Evolutionary conservation across 2,888 invertebrate species (phyloP), one percentile per base, ranked within the genome.

Genomic region (Synanthedon vespiformis): DNA sequence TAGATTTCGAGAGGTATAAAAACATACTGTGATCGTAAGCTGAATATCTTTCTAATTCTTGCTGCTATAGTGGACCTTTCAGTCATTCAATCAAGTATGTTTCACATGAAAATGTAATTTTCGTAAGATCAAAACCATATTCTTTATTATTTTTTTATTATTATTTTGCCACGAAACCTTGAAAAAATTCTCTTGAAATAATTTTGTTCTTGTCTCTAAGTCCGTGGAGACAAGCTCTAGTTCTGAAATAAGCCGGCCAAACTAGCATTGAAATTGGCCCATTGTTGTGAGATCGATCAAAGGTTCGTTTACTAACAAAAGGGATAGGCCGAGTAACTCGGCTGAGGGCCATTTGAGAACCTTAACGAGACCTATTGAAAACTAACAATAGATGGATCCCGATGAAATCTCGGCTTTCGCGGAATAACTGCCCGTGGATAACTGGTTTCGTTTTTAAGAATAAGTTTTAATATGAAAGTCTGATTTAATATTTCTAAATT

Each of bases 281-380:
- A 82, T 82, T 82, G 81, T 83, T 71, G 67, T 68, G 59, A 69
- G 65, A 76, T 79, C 81, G 80, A 82, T 82, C 81, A 77, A 74
- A 72, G 70, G 72, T 72, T 79, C 78, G 78, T 79, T 79, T 75
- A 64, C 71, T 70, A 78, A 84, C 82, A 83, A 84, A 78, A 72
- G 80, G 72, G 68, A 70, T 74, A 69, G 70, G 65, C 67, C 64
- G 68, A 68, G 70, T 68, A 63, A 67, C 69, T 65, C 67, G 57
- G 62, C 63, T 60, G 70, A 70, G 65, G 72, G 74, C 77, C 77
- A 73, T 80, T 81, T 74, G 69, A 68, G 70, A 67, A 63, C 72
- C 76, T 70, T 83, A 83, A 83, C 83, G 81, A 83, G 81, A 65
- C 65, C 74, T 66, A 80, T 80, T 80, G 70, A 82, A 69, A 70